Evolutionary conservation across 2,888 invertebrate genomes (phyloP).

Genomic region (Cactoblastis cactorum): DNA sequence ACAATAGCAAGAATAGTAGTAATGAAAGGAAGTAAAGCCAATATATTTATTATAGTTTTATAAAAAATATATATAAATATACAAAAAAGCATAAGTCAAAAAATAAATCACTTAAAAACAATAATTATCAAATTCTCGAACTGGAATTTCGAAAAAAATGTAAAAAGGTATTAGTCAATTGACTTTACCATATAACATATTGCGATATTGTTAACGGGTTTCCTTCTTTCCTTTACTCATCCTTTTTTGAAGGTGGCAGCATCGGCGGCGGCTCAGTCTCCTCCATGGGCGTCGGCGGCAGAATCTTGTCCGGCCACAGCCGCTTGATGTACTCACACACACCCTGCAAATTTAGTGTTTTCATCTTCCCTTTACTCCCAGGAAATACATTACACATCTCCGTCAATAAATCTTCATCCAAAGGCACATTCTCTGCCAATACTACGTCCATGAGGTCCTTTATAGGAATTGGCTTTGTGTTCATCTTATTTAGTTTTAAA

Average conservation of each 20-base stretch:
- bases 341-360: conserved; percentile 29
- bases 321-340: conserved; percentile 42
- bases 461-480: conserved; percentile 19
- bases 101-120: no score
- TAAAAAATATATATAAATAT: no score
- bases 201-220: not conserved
- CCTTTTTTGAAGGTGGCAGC: conserved; percentile 13
- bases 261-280: conserved; percentile 15
- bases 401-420: conserved; percentile 34
- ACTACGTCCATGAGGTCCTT: conserved; percentile 24
- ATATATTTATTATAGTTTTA: no score
- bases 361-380: conserved; percentile 31
- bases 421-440: conserved; percentile 19
- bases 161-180: no score
- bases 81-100: no score
- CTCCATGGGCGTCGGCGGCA: conserved; percentile 39
- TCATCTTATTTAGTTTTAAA: conserved; percentile 25
- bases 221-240: conserved; percentile 16
- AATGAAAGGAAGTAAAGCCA: no score
- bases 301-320: conserved; percentile 44
- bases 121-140: no score
- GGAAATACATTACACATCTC: conserved; percentile 34
- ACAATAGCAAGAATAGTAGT: no score
- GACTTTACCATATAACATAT: no score
- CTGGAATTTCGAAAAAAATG: no score